A percentile compares a stretch with the other conserved stretches of the same genome.
phyloP scores from a whole-genome alignment of 2,888 invertebrate species.

The Andrena haemorrhoa region DNA sequence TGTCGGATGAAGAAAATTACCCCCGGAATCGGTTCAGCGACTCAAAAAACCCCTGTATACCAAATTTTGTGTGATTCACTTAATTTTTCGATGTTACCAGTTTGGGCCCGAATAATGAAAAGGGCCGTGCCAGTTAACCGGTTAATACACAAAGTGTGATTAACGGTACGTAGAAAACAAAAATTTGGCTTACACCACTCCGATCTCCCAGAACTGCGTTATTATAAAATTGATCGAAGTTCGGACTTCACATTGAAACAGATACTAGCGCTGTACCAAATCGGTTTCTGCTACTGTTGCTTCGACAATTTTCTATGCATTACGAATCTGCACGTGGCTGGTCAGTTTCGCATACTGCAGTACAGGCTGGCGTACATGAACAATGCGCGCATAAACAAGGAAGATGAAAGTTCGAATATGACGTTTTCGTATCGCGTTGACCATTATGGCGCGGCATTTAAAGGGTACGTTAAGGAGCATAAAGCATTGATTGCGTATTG shows the following conservation, averaged over 20 bases:
- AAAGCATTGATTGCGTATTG: background rate
- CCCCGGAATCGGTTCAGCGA: too few species aligned
- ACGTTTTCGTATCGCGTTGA: background rate
- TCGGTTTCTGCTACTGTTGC: background rate
- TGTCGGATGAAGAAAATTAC: too few species aligned
- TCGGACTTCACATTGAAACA: background rate
- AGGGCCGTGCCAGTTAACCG: too few species aligned
- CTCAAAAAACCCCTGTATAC: too few species aligned
- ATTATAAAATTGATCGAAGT: too few species aligned
- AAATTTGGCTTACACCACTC: too few species aligned
- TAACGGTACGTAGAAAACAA: too few species aligned
- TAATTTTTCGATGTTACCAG: too few species aligned
- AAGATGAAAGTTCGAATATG: background rate
- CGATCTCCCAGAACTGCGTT: too few species aligned
- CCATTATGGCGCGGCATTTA: background rate
- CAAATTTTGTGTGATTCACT: too few species aligned
- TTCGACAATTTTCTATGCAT: conserved; percentile 11
- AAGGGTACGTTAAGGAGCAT: background rate
- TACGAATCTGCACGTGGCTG: conserved; percentile 1
- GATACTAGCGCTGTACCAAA: background rate
- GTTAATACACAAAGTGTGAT: too few species aligned
- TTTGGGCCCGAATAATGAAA: too few species aligned
- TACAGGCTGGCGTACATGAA: background rate
- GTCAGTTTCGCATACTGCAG: conserved; percentile 20
- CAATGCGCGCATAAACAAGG: background rate